Percentiles rank a stretch among this genome's conserved stretches.
phyloP scores from a whole-genome alignment of 1,140 invertebrate species.

The Aleiodes sp. region DNA sequence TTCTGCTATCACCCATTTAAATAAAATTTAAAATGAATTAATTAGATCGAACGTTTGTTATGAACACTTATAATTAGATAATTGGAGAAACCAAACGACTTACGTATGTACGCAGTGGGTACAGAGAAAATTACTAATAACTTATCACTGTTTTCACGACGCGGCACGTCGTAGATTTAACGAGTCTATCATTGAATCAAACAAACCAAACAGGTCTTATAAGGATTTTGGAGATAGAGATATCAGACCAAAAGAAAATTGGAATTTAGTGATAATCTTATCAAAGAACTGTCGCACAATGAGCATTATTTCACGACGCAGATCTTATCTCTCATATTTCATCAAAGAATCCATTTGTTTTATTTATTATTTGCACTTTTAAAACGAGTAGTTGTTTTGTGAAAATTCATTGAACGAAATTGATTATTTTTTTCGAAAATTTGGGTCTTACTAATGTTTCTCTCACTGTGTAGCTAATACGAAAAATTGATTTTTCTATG shows the following conservation, averaged over 20 bases:
- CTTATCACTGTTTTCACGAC: background rate
- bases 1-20: slow-evolving; percentile 8
- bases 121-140: background rate
- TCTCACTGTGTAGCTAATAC: too few species aligned
- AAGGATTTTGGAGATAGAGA: background rate
- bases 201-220: background rate
- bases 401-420: too few species aligned
- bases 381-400: too few species aligned
- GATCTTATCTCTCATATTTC: background rate
- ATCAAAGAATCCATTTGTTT: background rate
- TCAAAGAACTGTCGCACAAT: background rate
- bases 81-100: too few species aligned
- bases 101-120: background rate
- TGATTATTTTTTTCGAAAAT: too few species aligned
- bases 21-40: background rate
- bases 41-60: background rate
- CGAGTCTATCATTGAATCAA: background rate
- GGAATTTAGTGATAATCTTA: background rate
- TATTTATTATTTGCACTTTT: too few species aligned
- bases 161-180: background rate
- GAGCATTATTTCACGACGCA: background rate
- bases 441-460: too few species aligned
- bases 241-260: slow-evolving; percentile 14
- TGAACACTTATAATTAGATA: too few species aligned
- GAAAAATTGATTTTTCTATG: too few species aligned